Base-by-base conservation (phyloP, 2,113 vertebrate genomes). In the Apeltes quadracus region DNA sequence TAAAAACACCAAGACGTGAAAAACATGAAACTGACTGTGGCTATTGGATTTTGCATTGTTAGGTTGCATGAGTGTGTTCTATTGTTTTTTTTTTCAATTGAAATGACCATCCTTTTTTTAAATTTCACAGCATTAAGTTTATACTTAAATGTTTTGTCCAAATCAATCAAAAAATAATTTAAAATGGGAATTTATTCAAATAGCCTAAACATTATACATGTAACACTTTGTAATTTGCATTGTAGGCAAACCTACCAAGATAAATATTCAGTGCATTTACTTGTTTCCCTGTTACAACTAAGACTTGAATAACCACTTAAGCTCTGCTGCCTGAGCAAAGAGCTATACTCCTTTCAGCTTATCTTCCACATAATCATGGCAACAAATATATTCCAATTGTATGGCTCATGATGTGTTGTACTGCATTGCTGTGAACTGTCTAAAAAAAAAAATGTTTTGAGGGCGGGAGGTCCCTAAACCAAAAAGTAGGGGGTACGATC, bases 231-330 rank as follows among this genome's bases (percentile, higher is more conserved):
- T 84, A 74, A 79, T 50, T 72, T 84, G 72, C 80, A 82, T 83
- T 50, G 78, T 76, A 87, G 77, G 77, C 11, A 73, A 83, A 61
- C 51, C 81, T 73, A 85, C 71, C 12, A 61, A 84, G 84, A 84
- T 80, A 86, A 87, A 83, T 82, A 88, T 87, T 90, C 86, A 91
- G 85, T 91, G 87, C 88, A 89, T 85, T 88, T 79, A 79, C 79
- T n/a, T 46, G 51, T 81, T 81, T 89, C 81, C 85, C 84, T 84
- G 82, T 87, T 72, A 82, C 50, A 86, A 87, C 76, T 32, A 80
- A 77, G 43, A 76, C 48, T 67, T 72, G 50, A 78, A 73, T 44
- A 77, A 74, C 69, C 56, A 72, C 74, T 74, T 75, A 86, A 67
- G n/a, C 74, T 77, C 57, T 87, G 83, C 81, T 84, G 71, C 85